Conservation (phyloP, 2,113 vertebrate species). For the Corythaixoides concolor region DNA sequence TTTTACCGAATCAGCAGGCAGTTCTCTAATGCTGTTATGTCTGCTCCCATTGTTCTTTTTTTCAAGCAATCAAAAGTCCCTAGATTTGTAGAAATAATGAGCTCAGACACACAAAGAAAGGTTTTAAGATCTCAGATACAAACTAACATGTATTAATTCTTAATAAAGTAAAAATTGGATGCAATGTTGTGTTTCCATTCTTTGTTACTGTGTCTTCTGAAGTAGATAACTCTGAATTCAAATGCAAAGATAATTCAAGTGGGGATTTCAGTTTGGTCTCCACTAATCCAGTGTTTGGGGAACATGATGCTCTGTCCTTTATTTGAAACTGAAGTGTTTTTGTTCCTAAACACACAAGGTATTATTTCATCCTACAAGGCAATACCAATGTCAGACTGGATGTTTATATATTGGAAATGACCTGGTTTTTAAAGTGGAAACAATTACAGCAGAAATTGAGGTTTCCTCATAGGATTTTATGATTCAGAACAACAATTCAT, state of each 20-base stretch:
- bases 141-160: background rate
- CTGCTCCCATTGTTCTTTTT: background rate
- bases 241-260: background rate
- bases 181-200: background rate
- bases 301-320: background rate
- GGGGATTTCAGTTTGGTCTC: background rate
- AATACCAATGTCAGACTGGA: background rate
- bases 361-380: slow-evolving; percentile 7
- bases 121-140: background rate
- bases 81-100: background rate
- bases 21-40: background rate
- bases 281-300: background rate
- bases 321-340: background rate
- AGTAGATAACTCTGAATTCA: background rate
- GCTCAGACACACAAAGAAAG: background rate
- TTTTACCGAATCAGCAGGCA: background rate
- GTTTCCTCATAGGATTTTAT: slow-evolving; percentile 25
- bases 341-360: background rate
- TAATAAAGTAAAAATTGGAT: background rate
- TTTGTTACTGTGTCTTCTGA: background rate
- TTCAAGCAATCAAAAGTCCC: background rate
- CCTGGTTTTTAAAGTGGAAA: background rate
- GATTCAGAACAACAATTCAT: slow-evolving; percentile 31
- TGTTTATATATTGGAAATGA: background rate
- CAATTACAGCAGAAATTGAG: background rate